Evolutionary conservation across 2,797 vertebrate species (phyloP), one percentile per base, ranked within the genome.

Genomic region (Bufotes viridis): DNA sequence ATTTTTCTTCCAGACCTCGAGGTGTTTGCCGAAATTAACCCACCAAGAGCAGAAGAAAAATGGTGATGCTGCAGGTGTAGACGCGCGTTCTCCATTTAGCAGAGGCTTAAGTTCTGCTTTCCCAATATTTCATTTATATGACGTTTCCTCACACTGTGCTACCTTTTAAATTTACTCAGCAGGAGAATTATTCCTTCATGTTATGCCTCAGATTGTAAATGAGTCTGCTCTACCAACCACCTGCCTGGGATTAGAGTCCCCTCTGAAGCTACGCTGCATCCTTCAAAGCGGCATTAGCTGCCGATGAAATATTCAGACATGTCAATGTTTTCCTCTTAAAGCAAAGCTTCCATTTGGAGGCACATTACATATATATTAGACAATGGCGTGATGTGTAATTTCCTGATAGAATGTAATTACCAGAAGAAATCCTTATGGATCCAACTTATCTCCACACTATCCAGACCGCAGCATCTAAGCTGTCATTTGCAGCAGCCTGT

Each of bases 111-210:
- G 55, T n/a, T 9, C 22, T 7, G 51, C 74, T 55, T 55, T 76
- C 22, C 22, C 29, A 75, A 76, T 85, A 63, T 75, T 76, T 85
- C 55, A 85, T 72, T 76, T 75, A 9, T 70, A 69, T 84, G 82
- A 26, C 24, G 17, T 60, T 57, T 74, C 20, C n/a, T 20, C 67
- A 72, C n/a, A 72, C 26, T 84, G 67, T 74, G 34, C 60, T 72
- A 74, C 69, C 42, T 72, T 74, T 74, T 84, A 85, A 15, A 78
- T 85, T 65, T 51, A 63, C 72, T 72, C n/a, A 53, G 75, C 60
- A 75, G 24, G 74, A 26, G 26, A 81, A 80, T 70, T 70, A 81
- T 78, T 80, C 42, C 72, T 72, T 29, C 61, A 69, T 26, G 55
- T 85, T 79, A 26, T 57, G n/a, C 78, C 20, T 55, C 18, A 69